These are phyloP conservation scores for Pollenia amentaria DNA, from an alignment of 2,888 invertebrate species.

Conservation along the genomic window DNA sequence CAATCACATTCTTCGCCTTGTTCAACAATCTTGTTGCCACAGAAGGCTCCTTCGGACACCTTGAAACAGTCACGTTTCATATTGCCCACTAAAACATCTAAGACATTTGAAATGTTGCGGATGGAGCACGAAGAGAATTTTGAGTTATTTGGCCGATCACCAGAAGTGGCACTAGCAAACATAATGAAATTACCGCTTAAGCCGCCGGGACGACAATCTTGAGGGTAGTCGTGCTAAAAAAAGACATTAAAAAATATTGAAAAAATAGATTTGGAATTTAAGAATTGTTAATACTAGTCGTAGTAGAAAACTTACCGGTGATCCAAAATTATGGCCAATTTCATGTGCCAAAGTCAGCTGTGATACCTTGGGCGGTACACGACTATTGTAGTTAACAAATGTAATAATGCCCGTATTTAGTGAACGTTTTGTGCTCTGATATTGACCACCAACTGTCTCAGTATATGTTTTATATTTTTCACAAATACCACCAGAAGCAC, in stretches of 20 bases:
- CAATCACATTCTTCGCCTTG: slow-evolving; percentile 99
- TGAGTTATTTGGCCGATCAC: slow-evolving; percentile 98
- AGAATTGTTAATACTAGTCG: background rate
- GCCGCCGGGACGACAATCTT: slow-evolving; percentile 95
- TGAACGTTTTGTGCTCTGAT: slow-evolving; percentile 96
- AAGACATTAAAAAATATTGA: background rate
- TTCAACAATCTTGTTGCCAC: slow-evolving; percentile 99
- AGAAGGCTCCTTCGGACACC: slow-evolving; percentile 97
- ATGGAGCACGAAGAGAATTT: slow-evolving; percentile 98
- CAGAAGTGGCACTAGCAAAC: slow-evolving; percentile 99
- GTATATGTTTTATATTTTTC: slow-evolving; percentile 99
- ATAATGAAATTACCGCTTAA: slow-evolving; percentile 98
- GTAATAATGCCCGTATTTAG: slow-evolving; percentile 99
- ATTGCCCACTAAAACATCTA: slow-evolving; percentile 95
- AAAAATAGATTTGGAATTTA: background rate
- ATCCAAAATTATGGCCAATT: slow-evolving; percentile 99
- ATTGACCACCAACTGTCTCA: slow-evolving; percentile 96
- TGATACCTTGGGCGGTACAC: slow-evolving; percentile 98
- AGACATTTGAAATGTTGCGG: slow-evolving; percentile 96
- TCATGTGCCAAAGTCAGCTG: slow-evolving; percentile 99
- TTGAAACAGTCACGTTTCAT: slow-evolving; percentile 97
- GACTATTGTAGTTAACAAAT: slow-evolving; percentile 98
- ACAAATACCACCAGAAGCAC: slow-evolving; percentile 99
- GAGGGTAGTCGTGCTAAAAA: slow-evolving; percentile 95
- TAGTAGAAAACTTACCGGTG: slow-evolving; percentile 89